Percentiles rank a stretch among this genome's conserved stretches.
These are phyloP conservation scores for Rhadinocentrus ornatus DNA, from an alignment of 2,797 vertebrate genomes.

Conservation along the genomic window DNA sequence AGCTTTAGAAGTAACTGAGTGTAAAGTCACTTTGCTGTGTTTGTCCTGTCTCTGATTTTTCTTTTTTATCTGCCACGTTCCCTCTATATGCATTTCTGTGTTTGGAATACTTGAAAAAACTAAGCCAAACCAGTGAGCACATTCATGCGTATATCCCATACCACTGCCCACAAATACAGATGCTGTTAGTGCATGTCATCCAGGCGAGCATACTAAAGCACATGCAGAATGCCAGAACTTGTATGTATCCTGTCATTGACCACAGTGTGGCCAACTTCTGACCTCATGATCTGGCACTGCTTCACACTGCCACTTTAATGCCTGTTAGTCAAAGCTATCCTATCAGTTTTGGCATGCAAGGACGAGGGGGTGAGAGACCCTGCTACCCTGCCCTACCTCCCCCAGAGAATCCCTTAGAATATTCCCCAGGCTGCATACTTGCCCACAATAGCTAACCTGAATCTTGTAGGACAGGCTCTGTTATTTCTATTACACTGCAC, in stretches of 20 bases:
- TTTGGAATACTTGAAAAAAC: constrained; percentile 7
- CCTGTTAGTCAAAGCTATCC: constrained; percentile 83
- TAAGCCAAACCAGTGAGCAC: constrained; percentile 5
- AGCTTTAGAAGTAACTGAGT: constrained; percentile 8
- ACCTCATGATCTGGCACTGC: constrained; percentile 81
- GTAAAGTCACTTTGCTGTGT: constrained; percentile 12
- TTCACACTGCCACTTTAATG: constrained; percentile 83
- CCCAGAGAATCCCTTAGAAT: constrained; percentile 22
- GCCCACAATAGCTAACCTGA: constrained; percentile 25
- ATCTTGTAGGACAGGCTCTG: constrained; percentile 24
- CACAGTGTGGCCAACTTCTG: constrained; percentile 20
- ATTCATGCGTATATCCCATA: neutral
- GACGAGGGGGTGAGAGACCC: constrained; percentile 76
- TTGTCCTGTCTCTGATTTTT: neutral
- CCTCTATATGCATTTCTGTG: constrained; percentile 2
- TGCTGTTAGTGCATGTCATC: neutral
- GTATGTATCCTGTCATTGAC: constrained; percentile 32
- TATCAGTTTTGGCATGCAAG: constrained; percentile 85
- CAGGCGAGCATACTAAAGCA: constrained; percentile 35
- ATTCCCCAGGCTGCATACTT: constrained; percentile 37
- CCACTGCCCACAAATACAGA: neutral
- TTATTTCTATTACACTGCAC: constrained; percentile 24
- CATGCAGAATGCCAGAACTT: constrained; percentile 24
- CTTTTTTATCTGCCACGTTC: constrained; percentile 8
- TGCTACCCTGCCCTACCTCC: constrained; percentile 1